Conservation (phyloP, 2,888 invertebrate genomes). For the Deilephila elpenor region DNA sequence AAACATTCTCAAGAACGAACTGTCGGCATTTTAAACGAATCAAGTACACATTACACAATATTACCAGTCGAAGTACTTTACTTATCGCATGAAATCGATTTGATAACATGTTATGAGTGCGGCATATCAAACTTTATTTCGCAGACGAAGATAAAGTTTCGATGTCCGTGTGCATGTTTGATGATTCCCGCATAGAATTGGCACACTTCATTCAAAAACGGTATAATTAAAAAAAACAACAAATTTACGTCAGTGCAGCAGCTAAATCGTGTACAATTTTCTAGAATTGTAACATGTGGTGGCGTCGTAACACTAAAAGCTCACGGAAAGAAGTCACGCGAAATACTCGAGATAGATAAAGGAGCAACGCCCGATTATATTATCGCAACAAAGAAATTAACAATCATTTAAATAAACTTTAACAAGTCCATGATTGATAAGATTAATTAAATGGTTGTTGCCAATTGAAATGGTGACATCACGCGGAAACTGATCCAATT, state of each 20-base stretch:
- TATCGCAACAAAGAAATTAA: slow-evolving; percentile 36
- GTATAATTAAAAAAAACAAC: not conserved
- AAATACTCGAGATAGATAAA: slow-evolving; percentile 47
- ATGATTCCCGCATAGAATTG: not conserved
- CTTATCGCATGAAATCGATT: slow-evolving; percentile 9
- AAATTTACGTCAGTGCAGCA: not conserved
- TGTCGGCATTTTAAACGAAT: slow-evolving; percentile 15
- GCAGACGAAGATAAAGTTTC: not conserved
- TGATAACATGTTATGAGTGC: slow-evolving; percentile 7
- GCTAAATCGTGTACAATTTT: not conserved
- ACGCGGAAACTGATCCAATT: slow-evolving; percentile 8
- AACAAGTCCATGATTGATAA: slow-evolving; percentile 25
- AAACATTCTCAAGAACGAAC: not conserved
- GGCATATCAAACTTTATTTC: not conserved
- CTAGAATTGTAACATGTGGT: slow-evolving; percentile 40
- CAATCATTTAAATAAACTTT: slow-evolving; percentile 9
- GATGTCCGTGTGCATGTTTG: not conserved
- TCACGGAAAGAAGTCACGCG: slow-evolving; percentile 49
- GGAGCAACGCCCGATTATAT: slow-evolving; percentile 48
- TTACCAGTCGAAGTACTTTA: slow-evolving; percentile 23
- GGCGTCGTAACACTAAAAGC: slow-evolving; percentile 39
- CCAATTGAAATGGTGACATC: not conserved
- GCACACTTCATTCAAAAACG: not conserved
- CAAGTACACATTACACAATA: slow-evolving; percentile 12
- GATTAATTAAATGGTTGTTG: slow-evolving; percentile 24